A percentile compares a stretch with the other conserved stretches of the same genome.
phyloP scores from a whole-genome alignment of 2,113 vertebrate genomes.

The Toxotes chatareus region DNA sequence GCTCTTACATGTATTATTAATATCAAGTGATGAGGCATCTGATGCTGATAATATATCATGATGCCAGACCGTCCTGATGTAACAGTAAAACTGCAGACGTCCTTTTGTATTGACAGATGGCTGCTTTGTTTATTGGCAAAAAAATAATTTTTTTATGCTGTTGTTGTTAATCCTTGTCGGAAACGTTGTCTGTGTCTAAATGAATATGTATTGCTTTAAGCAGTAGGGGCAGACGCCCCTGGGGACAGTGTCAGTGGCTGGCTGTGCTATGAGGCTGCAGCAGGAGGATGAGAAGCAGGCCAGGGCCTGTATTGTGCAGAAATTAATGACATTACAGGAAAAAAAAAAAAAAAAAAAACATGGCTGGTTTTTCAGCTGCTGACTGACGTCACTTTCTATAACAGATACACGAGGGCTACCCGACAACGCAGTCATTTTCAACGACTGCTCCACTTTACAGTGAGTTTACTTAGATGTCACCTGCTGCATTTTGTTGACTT shows the following conservation, averaged over 20 bases:
- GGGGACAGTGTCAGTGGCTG: conserved; percentile 46
- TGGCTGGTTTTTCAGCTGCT: conserved; percentile 18
- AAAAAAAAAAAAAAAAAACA: conserved; percentile 3
- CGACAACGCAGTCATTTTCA: conserved; percentile 47
- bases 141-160: conserved; percentile 9
- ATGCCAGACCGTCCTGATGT: conserved; percentile 41
- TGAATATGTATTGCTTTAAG: conserved; percentile 63
- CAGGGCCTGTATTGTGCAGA: conserved; percentile 50
- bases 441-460: conserved; percentile 25
- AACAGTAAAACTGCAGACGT: conserved; percentile 18
- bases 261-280: conserved; percentile 41
- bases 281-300: conserved; percentile 54
- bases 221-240: conserved; percentile 17
- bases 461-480: conserved; percentile 10
- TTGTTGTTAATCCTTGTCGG: conserved; percentile 37
- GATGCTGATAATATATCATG: conserved; percentile 54
- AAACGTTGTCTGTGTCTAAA: conserved; percentile 55
- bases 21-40: conserved; percentile 66
- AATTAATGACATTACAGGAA: conserved; percentile 77
- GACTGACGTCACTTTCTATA: conserved; percentile 62
- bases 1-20: conserved; percentile 75
- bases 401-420: conserved; percentile 53
- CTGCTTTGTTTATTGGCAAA: conserved; percentile 48
- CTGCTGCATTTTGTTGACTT: conserved; percentile 4
- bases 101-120: conserved; percentile 65